Conservation (phyloP, 2,113 vertebrate genomes). For the Geococcyx californianus region DNA sequence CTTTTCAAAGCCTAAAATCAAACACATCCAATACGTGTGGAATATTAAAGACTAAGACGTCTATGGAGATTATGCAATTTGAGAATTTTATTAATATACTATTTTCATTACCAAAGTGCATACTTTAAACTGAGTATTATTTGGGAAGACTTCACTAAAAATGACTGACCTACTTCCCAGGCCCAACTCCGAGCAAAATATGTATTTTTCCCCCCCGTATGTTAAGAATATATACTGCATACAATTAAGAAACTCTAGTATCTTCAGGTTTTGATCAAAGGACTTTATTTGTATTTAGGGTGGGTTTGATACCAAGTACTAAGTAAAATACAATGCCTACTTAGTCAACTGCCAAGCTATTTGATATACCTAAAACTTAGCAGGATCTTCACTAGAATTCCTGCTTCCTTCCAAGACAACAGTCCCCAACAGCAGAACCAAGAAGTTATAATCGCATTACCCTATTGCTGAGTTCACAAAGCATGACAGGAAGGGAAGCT, state of each 20-base stretch:
- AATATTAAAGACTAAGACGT: background rate
- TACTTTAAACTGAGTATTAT: background rate
- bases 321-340: background rate
- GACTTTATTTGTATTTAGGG: background rate
- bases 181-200: background rate
- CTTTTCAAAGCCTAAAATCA: background rate
- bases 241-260: background rate
- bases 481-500: background rate
- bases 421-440: background rate
- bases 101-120: background rate
- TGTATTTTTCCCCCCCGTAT: rapidly evolving
- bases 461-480: background rate
- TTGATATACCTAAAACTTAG: background rate
- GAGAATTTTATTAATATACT: background rate
- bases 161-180: background rate
- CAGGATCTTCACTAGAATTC: background rate
- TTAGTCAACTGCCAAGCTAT: background rate
- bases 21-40: rapidly evolving
- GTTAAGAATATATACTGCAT: background rate
- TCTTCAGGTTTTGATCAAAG: background rate
- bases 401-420: background rate
- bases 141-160: background rate
- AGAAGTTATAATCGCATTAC: background rate
- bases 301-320: background rate
- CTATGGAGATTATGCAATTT: background rate